These are phyloP conservation scores for Parthenolecanium corni DNA, from an alignment of 2,888 invertebrate species.

Conservation along the genomic window DNA sequence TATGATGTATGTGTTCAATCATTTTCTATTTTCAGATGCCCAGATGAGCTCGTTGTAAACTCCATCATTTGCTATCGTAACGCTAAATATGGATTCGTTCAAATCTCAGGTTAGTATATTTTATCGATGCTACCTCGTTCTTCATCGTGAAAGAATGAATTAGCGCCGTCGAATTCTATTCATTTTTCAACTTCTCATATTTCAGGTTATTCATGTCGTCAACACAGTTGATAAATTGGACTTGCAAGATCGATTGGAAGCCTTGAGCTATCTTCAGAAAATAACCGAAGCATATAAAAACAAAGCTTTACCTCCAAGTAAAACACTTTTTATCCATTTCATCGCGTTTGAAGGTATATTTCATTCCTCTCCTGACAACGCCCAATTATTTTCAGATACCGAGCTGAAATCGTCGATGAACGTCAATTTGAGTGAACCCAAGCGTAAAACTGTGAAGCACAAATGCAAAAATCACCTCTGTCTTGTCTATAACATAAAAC, in stretches of 20 bases:
- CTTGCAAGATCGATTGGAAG: conserved; percentile 11
- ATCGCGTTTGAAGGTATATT: not conserved
- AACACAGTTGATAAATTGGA: conserved; percentile 18
- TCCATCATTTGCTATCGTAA: too few species aligned
- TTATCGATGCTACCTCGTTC: too few species aligned
- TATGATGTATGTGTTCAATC: too few species aligned
- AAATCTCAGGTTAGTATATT: conserved; percentile 15
- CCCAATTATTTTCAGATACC: not conserved
- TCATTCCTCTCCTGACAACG: not conserved
- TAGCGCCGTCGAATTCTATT: not conserved
- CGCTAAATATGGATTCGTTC: conserved; percentile 10
- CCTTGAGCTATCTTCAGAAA: conserved; percentile 17
- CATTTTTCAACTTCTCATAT: not conserved
- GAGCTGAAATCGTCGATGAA: not conserved
- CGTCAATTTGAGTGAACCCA: not conserved
- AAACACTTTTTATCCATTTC: not conserved
- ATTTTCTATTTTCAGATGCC: too few species aligned
- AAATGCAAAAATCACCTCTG: conserved; percentile 20
- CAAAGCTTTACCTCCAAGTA: conserved; percentile 13
- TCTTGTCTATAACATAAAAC: conserved; percentile 12
- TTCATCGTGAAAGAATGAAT: not conserved
- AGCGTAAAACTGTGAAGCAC: conserved; percentile 8
- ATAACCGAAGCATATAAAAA: conserved; percentile 20
- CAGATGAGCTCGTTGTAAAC: too few species aligned
- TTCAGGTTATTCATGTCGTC: conserved; percentile 16